These are phyloP conservation scores for Drosophila anceps DNA, from an alignment of 2,888 invertebrate genomes.

Conservation along the genomic window DNA sequence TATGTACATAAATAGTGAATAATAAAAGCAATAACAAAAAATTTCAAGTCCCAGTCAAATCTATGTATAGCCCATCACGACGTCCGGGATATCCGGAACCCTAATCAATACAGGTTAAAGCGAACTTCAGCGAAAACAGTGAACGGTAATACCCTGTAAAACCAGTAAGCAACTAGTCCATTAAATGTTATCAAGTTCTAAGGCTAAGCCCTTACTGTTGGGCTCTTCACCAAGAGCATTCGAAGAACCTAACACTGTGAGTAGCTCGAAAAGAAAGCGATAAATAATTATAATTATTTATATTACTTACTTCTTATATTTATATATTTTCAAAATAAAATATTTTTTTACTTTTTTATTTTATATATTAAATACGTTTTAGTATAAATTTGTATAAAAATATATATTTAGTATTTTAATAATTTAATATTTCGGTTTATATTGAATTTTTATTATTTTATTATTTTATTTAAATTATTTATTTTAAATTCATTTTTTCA, in stretches of 20 bases:
- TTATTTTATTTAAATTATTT: no score
- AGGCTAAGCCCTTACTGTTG: background rate
- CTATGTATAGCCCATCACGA: slow-evolving; percentile 1
- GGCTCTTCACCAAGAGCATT: background rate
- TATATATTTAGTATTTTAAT: no score
- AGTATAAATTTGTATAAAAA: no score
- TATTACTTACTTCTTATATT: background rate
- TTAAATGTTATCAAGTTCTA: background rate
- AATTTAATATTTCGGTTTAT: no score
- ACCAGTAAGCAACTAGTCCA: background rate
- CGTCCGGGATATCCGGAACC: slow-evolving; percentile 6
- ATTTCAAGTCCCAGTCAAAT: slow-evolving; percentile 15
- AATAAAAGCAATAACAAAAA: slow-evolving; percentile 1
- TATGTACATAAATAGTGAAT: slow-evolving; percentile 1
- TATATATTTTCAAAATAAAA: background rate
- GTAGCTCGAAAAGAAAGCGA: background rate
- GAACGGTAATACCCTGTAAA: background rate
- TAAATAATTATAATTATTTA: background rate
- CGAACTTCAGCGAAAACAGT: slow-evolving; percentile 1
- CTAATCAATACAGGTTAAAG: background rate
- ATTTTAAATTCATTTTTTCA: no score
- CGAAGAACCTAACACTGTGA: background rate
- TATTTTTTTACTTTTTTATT: background rate
- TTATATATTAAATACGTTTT: background rate
- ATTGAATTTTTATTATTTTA: no score